A percentile compares a stretch with the other conserved stretches of the same genome.
Evolutionary conservation across 2,113 vertebrate genomes (phyloP).

Genomic region (Serilophus lunatus): DNA sequence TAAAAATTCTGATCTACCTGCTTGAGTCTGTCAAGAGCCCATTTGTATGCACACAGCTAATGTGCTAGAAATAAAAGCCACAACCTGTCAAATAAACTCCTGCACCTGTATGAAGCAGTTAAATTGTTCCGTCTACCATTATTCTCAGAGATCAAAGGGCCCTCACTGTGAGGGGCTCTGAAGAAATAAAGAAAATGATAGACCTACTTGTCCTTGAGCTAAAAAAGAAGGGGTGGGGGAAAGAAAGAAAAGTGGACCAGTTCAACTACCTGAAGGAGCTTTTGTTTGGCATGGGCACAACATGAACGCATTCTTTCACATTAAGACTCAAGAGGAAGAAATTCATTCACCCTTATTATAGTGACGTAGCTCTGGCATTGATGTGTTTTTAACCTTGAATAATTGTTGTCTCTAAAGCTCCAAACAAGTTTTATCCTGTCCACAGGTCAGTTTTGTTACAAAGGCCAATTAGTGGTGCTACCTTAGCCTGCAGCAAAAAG

Average conservation of each 20-base stretch:
- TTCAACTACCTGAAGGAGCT: constrained; percentile 76
- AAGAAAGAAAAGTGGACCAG: constrained; percentile 36
- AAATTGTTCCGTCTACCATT: constrained; percentile 78
- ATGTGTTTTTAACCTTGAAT: constrained; percentile 84
- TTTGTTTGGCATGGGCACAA: constrained; percentile 74
- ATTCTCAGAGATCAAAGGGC: constrained; percentile 78
- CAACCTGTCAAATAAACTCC: constrained; percentile 76
- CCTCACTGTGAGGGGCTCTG: constrained; percentile 65
- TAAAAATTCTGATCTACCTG: constrained; percentile 68
- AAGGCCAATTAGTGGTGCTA: constrained; percentile 97
- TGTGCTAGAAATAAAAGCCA: constrained; percentile 78
- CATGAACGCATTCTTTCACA: constrained; percentile 76
- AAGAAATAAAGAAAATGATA: constrained; percentile 71
- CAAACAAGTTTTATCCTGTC: constrained; percentile 95
- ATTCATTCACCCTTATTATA: constrained; percentile 78
- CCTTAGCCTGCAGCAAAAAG: constrained; percentile 98
- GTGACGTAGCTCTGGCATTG: constrained; percentile 79
- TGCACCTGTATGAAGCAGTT: constrained; percentile 79
- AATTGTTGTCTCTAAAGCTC: constrained; percentile 88
- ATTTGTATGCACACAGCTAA: constrained; percentile 74
- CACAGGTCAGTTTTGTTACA: constrained; percentile 98
- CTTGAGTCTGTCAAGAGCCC: constrained; percentile 72
- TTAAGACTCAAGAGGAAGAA: constrained; percentile 77
- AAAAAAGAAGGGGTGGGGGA: constrained; percentile 30
- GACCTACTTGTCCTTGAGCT: constrained; percentile 73